Percentiles rank a stretch among this genome's conserved stretches.
Conservation (phyloP, 2,888 invertebrate species). For the Eupithecia subfuscata region DNA sequence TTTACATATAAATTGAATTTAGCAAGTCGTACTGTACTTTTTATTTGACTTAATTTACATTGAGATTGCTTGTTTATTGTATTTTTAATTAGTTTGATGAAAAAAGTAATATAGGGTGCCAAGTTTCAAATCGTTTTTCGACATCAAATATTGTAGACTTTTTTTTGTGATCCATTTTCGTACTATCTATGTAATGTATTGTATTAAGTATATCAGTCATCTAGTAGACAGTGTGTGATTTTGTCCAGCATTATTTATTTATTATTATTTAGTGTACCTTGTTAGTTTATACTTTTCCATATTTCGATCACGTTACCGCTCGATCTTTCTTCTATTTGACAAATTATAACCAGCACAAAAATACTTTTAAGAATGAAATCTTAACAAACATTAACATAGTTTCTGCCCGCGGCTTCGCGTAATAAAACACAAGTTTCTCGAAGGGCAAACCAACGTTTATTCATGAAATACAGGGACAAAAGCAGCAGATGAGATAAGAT, state of each 20-base stretch:
- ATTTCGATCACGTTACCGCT: not conserved
- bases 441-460: too few relatives aligned
- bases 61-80: slow-evolving; percentile 14
- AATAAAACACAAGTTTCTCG: too few relatives aligned
- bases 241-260: too few relatives aligned
- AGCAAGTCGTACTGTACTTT: slow-evolving; percentile 33
- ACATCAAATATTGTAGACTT: not conserved
- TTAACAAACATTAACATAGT: too few relatives aligned
- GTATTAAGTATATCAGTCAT: too few relatives aligned
- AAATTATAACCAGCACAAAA: not conserved
- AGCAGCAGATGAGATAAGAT: too few relatives aligned
- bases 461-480: too few relatives aligned
- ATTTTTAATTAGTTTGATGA: slow-evolving; percentile 3
- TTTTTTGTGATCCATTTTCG: not conserved
- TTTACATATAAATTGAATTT: slow-evolving; percentile 46
- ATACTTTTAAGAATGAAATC: too few relatives aligned
- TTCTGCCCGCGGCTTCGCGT: too few relatives aligned
- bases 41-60: slow-evolving; percentile 34
- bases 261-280: not conserved
- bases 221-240: too few relatives aligned
- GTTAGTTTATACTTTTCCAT: not conserved
- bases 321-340: not conserved
- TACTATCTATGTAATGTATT: not conserved
- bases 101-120: not conserved
- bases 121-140: not conserved